phyloP scores from a whole-genome alignment of 2,797 vertebrate genomes.

The Esox lucius region DNA sequence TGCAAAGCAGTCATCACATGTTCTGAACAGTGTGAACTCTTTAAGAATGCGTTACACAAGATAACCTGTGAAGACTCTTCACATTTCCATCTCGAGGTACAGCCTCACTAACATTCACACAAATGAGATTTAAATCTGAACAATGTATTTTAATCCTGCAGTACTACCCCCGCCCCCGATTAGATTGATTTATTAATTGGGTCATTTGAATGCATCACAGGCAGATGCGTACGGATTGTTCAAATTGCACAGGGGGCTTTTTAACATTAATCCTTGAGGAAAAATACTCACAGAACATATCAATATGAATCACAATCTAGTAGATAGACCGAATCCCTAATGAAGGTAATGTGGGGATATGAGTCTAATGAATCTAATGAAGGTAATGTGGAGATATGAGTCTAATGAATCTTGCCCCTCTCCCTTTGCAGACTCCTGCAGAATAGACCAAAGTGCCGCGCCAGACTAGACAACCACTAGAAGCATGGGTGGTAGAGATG shows the following conservation, averaged over 20 bases:
- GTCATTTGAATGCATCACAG: slow-evolving; percentile 28
- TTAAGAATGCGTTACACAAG: slow-evolving; percentile 72
- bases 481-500: slow-evolving; percentile 86
- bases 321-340: slow-evolving; percentile 47
- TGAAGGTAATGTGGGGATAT: slow-evolving; percentile 50
- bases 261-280: slow-evolving; percentile 29
- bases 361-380: slow-evolving; percentile 58
- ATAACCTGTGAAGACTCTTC: slow-evolving; percentile 70
- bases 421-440: slow-evolving; percentile 26
- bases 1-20: slow-evolving; percentile 73
- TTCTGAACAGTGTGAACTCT: slow-evolving; percentile 76
- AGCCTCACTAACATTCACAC: slow-evolving; percentile 60
- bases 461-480: slow-evolving; percentile 45
- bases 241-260: slow-evolving; percentile 17
- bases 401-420: slow-evolving; percentile 58
- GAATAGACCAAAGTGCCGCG: slow-evolving; percentile 35
- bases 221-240: slow-evolving; percentile 32
- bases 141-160: slow-evolving; percentile 54
- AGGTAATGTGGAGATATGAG: slow-evolving; percentile 48
- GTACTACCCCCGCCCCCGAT: not conserved
- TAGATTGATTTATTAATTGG: slow-evolving; percentile 41
- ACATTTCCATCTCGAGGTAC: slow-evolving; percentile 63
- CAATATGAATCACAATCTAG: slow-evolving; percentile 44
- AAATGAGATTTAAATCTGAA: slow-evolving; percentile 70
- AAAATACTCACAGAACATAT: slow-evolving; percentile 14